Percentiles rank a stretch among this genome's conserved stretches.
These are phyloP conservation scores for Venusia cambrica DNA, from an alignment of 2,888 invertebrate species.

Conservation along the genomic window DNA sequence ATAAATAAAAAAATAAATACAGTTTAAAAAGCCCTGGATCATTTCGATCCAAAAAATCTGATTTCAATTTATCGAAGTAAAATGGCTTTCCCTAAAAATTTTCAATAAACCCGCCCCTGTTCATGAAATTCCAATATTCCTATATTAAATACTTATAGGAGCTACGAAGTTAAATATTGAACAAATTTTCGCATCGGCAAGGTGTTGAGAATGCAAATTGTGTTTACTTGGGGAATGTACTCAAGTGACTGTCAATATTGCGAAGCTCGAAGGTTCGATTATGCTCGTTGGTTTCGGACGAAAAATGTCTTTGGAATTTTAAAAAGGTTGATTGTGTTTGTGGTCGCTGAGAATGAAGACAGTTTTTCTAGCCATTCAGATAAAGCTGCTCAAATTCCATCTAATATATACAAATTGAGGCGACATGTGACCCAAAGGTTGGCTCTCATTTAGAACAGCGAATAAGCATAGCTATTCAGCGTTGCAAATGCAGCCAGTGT, in stretches of 20 bases:
- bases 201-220: slow-evolving; percentile 50
- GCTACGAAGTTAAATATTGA: slow-evolving; percentile 37
- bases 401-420: no score
- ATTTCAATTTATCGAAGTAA: slow-evolving; percentile 4
- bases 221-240: slow-evolving; percentile 45
- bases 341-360: slow-evolving; percentile 5
- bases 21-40: no score
- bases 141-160: slow-evolving; percentile 25
- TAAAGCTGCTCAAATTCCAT: no score
- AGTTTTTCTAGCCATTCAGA: no score
- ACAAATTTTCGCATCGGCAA: slow-evolving; percentile 36
- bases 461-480: no score
- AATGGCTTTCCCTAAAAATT: slow-evolving; percentile 8
- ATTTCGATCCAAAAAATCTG: no score
- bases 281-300: slow-evolving; percentile 18
- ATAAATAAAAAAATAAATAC: no score
- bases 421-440: no score
- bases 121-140: slow-evolving; percentile 22
- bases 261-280: slow-evolving; percentile 29
- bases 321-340: slow-evolving; percentile 1
- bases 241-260: slow-evolving; percentile 44
- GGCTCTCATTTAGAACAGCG: no score
- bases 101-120: slow-evolving; percentile 6
- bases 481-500: no score
- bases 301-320: slow-evolving; percentile 22